Evolutionary conservation across 1,140 invertebrate species (phyloP), one percentile per base, ranked within the genome.

Genomic region (Dinothrombium tinctorium): DNA sequence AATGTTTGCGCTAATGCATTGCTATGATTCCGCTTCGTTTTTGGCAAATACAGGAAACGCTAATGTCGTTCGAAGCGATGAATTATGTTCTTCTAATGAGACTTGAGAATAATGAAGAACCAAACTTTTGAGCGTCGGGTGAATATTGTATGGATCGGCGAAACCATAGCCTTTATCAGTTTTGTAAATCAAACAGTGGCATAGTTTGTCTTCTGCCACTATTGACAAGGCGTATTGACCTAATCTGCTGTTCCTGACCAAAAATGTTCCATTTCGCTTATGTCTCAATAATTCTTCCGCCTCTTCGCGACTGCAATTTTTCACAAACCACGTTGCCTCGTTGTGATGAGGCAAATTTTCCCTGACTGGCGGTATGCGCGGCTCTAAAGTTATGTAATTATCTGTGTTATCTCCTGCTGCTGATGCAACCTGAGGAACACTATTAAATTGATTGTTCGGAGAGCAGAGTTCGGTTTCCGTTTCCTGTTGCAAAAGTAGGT

Each of bases 41-140:
- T n/a, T n/a, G n/a, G 17, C 48, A 17, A 65, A 62, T 9, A 78
- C 71, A 1, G 81, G 81, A 58, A 72, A 73, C 24, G 69, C 65
- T 38, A 87, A 57, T 22, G 72, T 76, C 17, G 83, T 87, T 46
- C 71, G 75, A 45, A 92, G 61, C 38, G 72, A 70, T 52, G 86
- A 76, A 59, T 94, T 95, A 58, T 94, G 86, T 55, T 90, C 86
- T 56, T 84, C 79, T 46, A 94, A 63, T 1, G 86, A 90, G 56
- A 83, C 89, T 47, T 72, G 70, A 39, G 81, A 74, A 58, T 95
- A 94, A 58, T 94, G 84, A 33, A 87, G 59, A 38, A 94, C 86
- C 44, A 94, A 65, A 49, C 76, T 73, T 52, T 74, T 76, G 23
- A 87, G 59, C 5, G 74, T 73, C 33, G 69, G 63, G 56, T 87